These are phyloP conservation scores for Nebria ingens DNA, from an alignment of 1,140 invertebrate species.

Conservation along the genomic window DNA sequence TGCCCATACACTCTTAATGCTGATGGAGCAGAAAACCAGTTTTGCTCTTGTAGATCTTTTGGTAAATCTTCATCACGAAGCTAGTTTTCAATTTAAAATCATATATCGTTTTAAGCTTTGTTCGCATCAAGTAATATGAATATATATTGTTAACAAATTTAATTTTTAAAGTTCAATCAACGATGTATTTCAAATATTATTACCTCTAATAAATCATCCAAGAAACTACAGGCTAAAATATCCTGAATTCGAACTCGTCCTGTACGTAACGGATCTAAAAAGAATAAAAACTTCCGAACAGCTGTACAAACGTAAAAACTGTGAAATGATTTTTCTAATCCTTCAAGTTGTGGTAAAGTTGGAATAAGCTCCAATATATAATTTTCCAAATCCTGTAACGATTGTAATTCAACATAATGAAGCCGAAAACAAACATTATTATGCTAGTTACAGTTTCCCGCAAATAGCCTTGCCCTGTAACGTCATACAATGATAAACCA, in stretches of 20 bases:
- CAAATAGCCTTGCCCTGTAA: constrained; percentile 83
- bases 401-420: constrained; percentile 15
- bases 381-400: constrained; percentile 78
- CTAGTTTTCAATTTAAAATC: constrained; percentile 37
- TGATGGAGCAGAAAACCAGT: constrained; percentile 92
- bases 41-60: constrained; percentile 73
- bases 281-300: constrained; percentile 92
- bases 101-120: constrained; percentile 6
- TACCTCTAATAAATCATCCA: constrained; percentile 87
- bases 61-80: constrained; percentile 76
- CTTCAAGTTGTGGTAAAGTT: constrained; percentile 78
- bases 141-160: neutral
- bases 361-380: constrained; percentile 91
- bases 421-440: neutral
- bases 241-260: constrained; percentile 84
- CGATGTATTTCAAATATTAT: constrained; percentile 7
- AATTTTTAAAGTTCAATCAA: neutral
- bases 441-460: constrained; percentile 62
- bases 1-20: constrained; percentile 84
- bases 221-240: constrained; percentile 80
- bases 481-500: constrained; percentile 86
- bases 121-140: neutral
- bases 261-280: constrained; percentile 79
- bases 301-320: constrained; percentile 95
- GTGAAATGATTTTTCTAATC: constrained; percentile 86